Evolutionary conservation across 1,140 invertebrate species (phyloP).

Genomic region (Microvelia longipes): DNA sequence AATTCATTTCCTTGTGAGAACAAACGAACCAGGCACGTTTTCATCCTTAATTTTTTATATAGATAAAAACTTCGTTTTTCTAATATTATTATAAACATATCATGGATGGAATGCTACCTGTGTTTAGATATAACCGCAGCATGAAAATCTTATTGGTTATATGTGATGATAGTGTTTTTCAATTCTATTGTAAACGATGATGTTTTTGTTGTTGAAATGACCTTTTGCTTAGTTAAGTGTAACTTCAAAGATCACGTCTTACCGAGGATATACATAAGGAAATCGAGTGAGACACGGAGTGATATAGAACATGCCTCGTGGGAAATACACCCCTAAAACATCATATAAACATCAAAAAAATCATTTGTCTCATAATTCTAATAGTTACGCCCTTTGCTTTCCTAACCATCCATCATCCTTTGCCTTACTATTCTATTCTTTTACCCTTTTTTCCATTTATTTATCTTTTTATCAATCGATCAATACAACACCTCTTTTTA

Average conservation of each 20-base stretch:
- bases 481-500: neutral
- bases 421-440: neutral
- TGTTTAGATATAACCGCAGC: no score
- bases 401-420: neutral
- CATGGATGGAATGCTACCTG: no score
- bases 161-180: no score
- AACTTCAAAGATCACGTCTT: neutral
- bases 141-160: no score
- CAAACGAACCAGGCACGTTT: no score
- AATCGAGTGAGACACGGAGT: neutral
- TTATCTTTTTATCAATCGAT: neutral
- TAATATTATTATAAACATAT: no score
- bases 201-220: neutral
- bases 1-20: no score
- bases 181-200: neutral
- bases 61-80: no score
- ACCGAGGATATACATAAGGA: neutral
- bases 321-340: neutral
- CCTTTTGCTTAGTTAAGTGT: neutral
- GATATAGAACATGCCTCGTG: neutral
- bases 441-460: neutral
- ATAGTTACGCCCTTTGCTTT: neutral
- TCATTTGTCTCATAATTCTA: neutral
- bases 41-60: no score
- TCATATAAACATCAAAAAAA: neutral